Base-by-base conservation (phyloP, 2,888 invertebrate species). In the Cheilosia urbana region DNA sequence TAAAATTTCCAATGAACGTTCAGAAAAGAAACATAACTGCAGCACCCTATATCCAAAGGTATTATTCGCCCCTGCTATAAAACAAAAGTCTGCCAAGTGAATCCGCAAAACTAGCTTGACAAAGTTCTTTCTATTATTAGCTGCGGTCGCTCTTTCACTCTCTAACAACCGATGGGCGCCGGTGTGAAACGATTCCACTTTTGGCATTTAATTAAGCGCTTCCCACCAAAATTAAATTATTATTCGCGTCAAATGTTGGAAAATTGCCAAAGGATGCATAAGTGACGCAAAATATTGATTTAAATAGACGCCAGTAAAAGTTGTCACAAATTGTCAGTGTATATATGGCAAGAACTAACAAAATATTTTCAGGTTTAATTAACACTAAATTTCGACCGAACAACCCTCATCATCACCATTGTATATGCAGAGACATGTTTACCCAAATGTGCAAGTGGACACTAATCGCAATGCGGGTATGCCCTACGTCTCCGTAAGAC, bases 201-300 rank as follows among this genome's bases (percentile, higher is more conserved):
- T 27, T 53, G 68, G 17, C 53, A 42, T 40, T 40, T 19, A 40
- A 27, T 42, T 68, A 11, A 2, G 49, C 49, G 1, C 24, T 11
- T 40, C 9, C 60, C 60, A 13, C 6, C 19, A 7, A 47, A 63
- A 63, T 63, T 34, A 17, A 49, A 63, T 63, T 47, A 30, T 30
- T 47, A 30, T 27, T 24, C 30, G 17, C 30, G 34, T 30, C 13
- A 47, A 49, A 13, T 63, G 34, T 6, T 13, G 42, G 21, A 34
- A 49, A 49, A 63, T 63, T 63, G 34, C 5, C 63, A 30, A n/a
- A 37, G n/a, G 42, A 7, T 47, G 17, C 30, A 27, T 24, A 19
- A 19, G 40, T 15, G 13, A 17, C 2, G 6, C 17, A 55, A 30
- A n/a, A 55, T 27, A 30, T 53, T 53, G 27, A 51, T 21, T 24